These are phyloP conservation scores for Apostichopus japonicus DNA, from an alignment of 35 echinoderm and acorn worm genomes.

Conservation along the genomic window DNA sequence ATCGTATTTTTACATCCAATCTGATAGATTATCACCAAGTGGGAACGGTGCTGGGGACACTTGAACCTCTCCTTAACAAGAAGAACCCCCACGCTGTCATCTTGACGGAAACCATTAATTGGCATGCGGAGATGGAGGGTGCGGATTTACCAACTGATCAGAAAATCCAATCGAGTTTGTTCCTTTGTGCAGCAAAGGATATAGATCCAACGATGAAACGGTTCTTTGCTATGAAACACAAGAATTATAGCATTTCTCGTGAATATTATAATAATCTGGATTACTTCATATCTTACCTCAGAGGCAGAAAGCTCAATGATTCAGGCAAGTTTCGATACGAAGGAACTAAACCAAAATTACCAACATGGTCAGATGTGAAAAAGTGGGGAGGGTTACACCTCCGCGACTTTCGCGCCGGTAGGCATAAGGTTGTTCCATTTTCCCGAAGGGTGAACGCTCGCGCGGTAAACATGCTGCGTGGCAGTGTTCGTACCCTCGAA, in stretches of 20 bases:
- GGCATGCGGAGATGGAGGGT: background rate
- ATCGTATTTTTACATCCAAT: too few species aligned
- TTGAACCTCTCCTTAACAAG: conserved; percentile 56
- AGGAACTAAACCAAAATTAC: background rate
- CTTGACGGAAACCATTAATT: conserved; percentile 58
- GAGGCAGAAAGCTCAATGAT: conserved; percentile 40
- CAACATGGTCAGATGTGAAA: conserved; percentile 2
- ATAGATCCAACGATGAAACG: background rate
- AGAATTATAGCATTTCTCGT: background rate
- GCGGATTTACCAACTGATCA: background rate
- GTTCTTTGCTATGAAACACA: too few species aligned
- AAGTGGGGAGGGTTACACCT: conserved; percentile 46
- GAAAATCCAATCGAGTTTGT: background rate
- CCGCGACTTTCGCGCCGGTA: too few species aligned
- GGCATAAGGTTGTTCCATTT: conserved; percentile 69
- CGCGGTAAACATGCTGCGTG: too few species aligned
- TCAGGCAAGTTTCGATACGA: too few species aligned
- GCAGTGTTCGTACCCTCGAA: too few species aligned
- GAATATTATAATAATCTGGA: conserved; percentile 78
- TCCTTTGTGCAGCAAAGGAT: background rate
- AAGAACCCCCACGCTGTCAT: conserved; percentile 59
- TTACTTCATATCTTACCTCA: too few species aligned
- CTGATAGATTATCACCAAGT: too few species aligned
- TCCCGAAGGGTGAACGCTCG: conserved; percentile 39
- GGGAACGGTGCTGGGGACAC: too few species aligned